Percentiles rank a stretch among this genome's conserved stretches.
Conservation (phyloP, 1,140 invertebrate species). For the Euura saliciscinereae region DNA sequence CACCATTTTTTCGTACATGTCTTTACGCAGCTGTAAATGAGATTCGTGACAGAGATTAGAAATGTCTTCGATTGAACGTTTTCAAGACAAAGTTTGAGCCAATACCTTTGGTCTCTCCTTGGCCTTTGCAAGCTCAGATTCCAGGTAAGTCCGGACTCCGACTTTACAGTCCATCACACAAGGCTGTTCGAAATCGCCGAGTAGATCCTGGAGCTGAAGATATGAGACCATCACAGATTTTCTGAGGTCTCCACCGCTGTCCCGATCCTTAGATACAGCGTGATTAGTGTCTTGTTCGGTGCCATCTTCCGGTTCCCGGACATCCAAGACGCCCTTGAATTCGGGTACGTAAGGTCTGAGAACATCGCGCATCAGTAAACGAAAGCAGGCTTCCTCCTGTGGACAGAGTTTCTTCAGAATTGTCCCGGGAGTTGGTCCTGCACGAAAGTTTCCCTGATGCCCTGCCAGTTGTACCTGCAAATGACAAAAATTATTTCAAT, state of each 20-base stretch:
- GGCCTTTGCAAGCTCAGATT: constrained; percentile 92
- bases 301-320: constrained; percentile 43
- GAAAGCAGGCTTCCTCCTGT: constrained; percentile 87
- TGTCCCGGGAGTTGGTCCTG: constrained; percentile 89
- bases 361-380: constrained; percentile 85
- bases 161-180: constrained; percentile 98
- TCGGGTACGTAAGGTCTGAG: constrained; percentile 89
- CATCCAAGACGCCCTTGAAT: constrained; percentile 73
- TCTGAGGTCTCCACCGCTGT: constrained; percentile 18
- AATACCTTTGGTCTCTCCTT: constrained; percentile 91
- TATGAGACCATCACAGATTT: constrained; percentile 60
- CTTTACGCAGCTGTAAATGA: constrained; percentile 59
- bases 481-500: no score
- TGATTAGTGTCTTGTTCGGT: constrained; percentile 24
- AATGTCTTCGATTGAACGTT: constrained; percentile 52
- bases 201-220: constrained; percentile 89
- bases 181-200: constrained; percentile 87
- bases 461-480: constrained; percentile 81
- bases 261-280: not conserved
- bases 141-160: constrained; percentile 91
- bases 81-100: constrained; percentile 43
- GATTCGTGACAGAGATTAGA: not conserved
- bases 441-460: constrained; percentile 93
- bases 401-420: constrained; percentile 92
- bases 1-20: constrained; percentile 99